Conservation (phyloP, 1,140 invertebrate genomes). For the Potamilus streckersoni region DNA sequence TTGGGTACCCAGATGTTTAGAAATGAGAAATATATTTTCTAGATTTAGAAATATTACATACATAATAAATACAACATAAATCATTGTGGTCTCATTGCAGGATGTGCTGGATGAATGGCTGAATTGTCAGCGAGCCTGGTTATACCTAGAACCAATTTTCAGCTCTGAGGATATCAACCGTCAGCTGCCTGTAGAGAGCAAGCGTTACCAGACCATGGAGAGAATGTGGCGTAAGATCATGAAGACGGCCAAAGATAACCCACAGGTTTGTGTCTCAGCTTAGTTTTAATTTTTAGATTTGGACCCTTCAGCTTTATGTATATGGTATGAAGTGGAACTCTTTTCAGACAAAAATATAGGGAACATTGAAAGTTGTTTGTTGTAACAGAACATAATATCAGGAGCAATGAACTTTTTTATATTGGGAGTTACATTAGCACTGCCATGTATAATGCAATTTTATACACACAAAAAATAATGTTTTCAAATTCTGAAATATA, state of each 20-base stretch:
- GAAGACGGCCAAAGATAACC: conserved; percentile 76
- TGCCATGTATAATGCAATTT: too few species aligned
- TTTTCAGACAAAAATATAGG: too few species aligned
- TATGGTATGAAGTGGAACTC: too few species aligned
- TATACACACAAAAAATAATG: too few species aligned
- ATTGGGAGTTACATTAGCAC: too few species aligned
- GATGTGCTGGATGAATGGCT: conserved; percentile 81
- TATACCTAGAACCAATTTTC: conserved; percentile 70
- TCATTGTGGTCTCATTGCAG: conserved; percentile 62
- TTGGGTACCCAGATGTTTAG: background rate
- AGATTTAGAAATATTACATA: background rate
- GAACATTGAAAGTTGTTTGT: too few species aligned
- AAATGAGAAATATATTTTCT: background rate
- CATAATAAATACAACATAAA: background rate
- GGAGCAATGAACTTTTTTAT: too few species aligned
- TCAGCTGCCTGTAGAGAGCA: conserved; percentile 80
- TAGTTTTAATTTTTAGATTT: background rate
- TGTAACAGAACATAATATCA: too few species aligned
- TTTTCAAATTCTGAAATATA: too few species aligned
- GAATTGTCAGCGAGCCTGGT: conserved; percentile 78
- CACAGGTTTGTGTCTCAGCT: conserved; percentile 70
- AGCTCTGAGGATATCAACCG: conserved; percentile 70
- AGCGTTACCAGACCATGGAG: conserved; percentile 82
- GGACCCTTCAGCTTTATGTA: too few species aligned
- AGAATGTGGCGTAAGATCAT: conserved; percentile 81